A percentile compares a stretch with the other conserved stretches of the same genome.
Evolutionary conservation across 2,113 vertebrate species (phyloP).

Genomic region (Siniperca chuatsi): DNA sequence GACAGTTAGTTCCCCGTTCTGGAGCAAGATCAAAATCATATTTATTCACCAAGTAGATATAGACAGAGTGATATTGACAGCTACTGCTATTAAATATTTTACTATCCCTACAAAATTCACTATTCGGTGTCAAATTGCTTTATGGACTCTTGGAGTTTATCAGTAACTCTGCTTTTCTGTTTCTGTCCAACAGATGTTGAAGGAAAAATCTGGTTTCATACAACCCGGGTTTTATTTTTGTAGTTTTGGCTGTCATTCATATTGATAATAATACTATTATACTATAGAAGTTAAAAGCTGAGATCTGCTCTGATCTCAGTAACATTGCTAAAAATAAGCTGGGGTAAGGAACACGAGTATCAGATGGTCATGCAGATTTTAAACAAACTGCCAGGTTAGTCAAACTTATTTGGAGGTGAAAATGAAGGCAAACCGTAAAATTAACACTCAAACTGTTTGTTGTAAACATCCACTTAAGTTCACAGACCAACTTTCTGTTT

Average conservation of each 20-base stretch:
- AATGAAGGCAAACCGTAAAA: background rate
- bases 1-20: slow-evolving; percentile 42
- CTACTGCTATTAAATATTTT: background rate
- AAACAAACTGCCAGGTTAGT: background rate
- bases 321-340: background rate
- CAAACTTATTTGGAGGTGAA: background rate
- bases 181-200: slow-evolving; percentile 15
- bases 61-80: background rate
- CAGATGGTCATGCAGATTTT: background rate
- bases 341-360: background rate
- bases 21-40: background rate
- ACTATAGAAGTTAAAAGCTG: background rate
- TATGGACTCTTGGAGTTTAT: background rate
- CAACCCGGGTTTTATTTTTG: background rate
- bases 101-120: background rate
- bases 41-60: slow-evolving; percentile 2
- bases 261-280: background rate
- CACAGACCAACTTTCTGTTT: background rate
- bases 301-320: background rate
- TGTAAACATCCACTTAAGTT: background rate
- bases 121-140: background rate
- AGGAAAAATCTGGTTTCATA: background rate
- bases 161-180: slow-evolving; percentile 1
- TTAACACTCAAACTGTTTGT: background rate
- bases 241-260: background rate